Percentiles rank a stretch among this genome's conserved stretches.
Evolutionary conservation across 1,140 invertebrate genomes (phyloP).

Genomic region (Scaptodrosophila lebanonensis): DNA sequence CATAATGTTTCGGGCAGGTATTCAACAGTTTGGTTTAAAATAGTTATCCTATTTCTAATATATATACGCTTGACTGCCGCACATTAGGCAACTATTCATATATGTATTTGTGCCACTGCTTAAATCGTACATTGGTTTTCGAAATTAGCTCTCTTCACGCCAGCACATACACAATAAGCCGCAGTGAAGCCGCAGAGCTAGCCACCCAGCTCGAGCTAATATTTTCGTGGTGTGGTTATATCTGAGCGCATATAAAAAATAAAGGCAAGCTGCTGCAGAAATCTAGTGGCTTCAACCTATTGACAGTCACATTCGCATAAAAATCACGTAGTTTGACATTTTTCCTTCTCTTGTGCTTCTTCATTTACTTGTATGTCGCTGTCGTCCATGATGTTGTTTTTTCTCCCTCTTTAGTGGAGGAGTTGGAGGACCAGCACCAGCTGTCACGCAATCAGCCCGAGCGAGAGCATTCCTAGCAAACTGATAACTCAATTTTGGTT

Average conservation of each 20-base stretch:
- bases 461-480: constrained; percentile 60
- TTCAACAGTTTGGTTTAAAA: no score
- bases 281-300: constrained; percentile 41
- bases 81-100: no score
- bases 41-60: no score
- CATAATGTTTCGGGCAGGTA: no score
- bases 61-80: no score
- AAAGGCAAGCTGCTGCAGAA: constrained; percentile 10
- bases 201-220: constrained; percentile 41
- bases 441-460: constrained; percentile 66
- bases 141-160: constrained; percentile 63
- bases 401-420: not conserved
- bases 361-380: constrained; percentile 29
- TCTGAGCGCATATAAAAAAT: constrained; percentile 2
- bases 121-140: constrained; percentile 60
- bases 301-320: constrained; percentile 70
- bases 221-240: constrained; percentile 23
- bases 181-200: constrained; percentile 27
- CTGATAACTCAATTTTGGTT: constrained; percentile 74
- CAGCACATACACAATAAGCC: constrained; percentile 57
- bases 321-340: constrained; percentile 74
- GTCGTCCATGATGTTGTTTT: constrained; percentile 11
- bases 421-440: constrained; percentile 38
- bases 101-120: no score
- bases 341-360: constrained; percentile 55